Evolutionary conservation across 2,888 invertebrate species (phyloP), one percentile per base, ranked within the genome.

Genomic region (Protodeltote pygarga): DNA sequence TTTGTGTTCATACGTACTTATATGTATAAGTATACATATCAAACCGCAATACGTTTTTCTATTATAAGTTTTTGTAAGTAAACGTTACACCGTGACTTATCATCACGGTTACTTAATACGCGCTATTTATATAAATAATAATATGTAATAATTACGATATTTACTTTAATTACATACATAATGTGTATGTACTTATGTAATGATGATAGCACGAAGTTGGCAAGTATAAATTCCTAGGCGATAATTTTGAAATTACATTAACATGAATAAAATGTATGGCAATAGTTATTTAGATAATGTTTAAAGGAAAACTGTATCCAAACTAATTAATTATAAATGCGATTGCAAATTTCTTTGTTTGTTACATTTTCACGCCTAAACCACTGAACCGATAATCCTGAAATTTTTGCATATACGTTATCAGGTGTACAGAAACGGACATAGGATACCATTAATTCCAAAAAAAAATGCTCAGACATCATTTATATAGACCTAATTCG

Each of bases 41-140:
- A 27, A 27, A 8, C 14, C 14, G 8, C 27, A 14, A 27, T 14
- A 6, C 1, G n/a, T 11, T 1, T 11, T 33, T 20, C 8, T 10
- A 20, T 20, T n/a, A n/a, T 39, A 45, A 32, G 33, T 49, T 63
- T 54, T 57, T 61, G 28, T 58, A 31, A 19, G 25, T 54, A 65
- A 65, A 59, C 37, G 47, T 21, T 41, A 28, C 28, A 16, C 60
- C 73, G 69, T 73, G 72, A 71, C 63, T 33, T 34, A 45, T 50
- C 48, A 54, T 62, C 73, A 69, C 68, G 63, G 40, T 51, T 35
- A 35, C 27, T n/a, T n/a, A n/a, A 31, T 10, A 58, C 21, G 33
- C 32, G 25, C 16, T 52, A 34, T 31, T 47, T 39, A 31, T 34
- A 49, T 50, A 52, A 50, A 59, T 37, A 48, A n/a, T n/a, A n/a